Evolutionary conservation across 2,113 vertebrate genomes (phyloP).

Genomic region (Strix uralensis): DNA sequence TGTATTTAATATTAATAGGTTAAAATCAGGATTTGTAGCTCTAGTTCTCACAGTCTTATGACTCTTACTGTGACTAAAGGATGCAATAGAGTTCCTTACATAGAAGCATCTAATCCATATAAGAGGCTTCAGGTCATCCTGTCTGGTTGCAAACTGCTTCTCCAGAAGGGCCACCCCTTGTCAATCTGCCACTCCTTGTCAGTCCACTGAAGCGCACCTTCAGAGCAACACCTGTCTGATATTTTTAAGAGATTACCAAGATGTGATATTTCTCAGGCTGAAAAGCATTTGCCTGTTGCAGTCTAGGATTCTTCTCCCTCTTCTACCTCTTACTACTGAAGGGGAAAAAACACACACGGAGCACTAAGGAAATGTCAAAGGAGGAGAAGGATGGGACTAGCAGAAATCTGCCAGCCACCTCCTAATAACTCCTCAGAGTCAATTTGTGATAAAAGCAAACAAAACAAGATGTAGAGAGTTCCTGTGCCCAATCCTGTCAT

Average conservation of each 20-base stretch:
- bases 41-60: neutral
- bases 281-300: neutral
- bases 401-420: neutral
- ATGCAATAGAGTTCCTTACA: neutral
- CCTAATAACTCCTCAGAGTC: neutral
- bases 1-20: neutral
- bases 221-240: neutral
- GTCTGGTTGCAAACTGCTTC: neutral
- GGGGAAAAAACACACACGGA: neutral
- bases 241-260: neutral
- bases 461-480: neutral
- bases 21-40: neutral
- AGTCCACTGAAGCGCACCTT: neutral
- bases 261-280: neutral
- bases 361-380: neutral
- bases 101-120: neutral
- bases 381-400: neutral
- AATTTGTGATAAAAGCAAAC: neutral
- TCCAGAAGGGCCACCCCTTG: neutral
- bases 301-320: neutral
- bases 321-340: neutral
- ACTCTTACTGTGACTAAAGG: neutral
- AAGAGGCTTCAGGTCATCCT: neutral
- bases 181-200: neutral
- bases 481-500: neutral